phyloP scores from a whole-genome alignment of 2,113 vertebrate genomes.

The Tyto alba region DNA sequence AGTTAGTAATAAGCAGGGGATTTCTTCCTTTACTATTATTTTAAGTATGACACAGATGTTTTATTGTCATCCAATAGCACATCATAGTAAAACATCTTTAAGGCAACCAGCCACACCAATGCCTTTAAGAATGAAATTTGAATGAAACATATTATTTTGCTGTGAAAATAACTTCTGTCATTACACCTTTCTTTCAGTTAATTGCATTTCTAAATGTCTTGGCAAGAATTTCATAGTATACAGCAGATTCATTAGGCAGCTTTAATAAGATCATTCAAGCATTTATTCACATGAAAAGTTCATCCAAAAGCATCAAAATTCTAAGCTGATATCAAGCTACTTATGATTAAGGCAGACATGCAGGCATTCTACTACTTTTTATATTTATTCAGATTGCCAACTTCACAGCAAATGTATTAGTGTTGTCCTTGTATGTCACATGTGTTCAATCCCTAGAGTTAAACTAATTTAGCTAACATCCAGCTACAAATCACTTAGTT shows the following conservation, averaged over 20 bases:
- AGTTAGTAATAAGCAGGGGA: not conserved
- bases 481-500: slow-evolving; percentile 59
- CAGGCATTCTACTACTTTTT: slow-evolving; percentile 9
- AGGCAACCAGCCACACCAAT: not conserved
- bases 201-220: slow-evolving; percentile 43
- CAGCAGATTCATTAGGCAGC: slow-evolving; percentile 28
- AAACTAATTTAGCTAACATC: slow-evolving; percentile 63
- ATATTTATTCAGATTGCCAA: slow-evolving; percentile 28
- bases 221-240: slow-evolving; percentile 15
- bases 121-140: not conserved
- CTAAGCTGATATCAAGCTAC: slow-evolving; percentile 14
- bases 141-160: slow-evolving; percentile 33
- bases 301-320: slow-evolving; percentile 46
- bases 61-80: not conserved
- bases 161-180: not conserved
- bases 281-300: slow-evolving; percentile 44
- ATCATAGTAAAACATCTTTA: not conserved
- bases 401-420: slow-evolving; percentile 50
- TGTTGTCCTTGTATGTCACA: slow-evolving; percentile 58
- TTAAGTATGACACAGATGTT: not conserved
- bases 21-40: slow-evolving; percentile 8
- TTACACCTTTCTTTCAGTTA: slow-evolving; percentile 16
- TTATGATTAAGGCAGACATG: slow-evolving; percentile 37
- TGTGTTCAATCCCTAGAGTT: slow-evolving; percentile 33
- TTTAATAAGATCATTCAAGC: slow-evolving; percentile 37